Evolutionary conservation across 2,888 invertebrate genomes (phyloP).

Genomic region (Drosophila kambysellisi): DNA sequence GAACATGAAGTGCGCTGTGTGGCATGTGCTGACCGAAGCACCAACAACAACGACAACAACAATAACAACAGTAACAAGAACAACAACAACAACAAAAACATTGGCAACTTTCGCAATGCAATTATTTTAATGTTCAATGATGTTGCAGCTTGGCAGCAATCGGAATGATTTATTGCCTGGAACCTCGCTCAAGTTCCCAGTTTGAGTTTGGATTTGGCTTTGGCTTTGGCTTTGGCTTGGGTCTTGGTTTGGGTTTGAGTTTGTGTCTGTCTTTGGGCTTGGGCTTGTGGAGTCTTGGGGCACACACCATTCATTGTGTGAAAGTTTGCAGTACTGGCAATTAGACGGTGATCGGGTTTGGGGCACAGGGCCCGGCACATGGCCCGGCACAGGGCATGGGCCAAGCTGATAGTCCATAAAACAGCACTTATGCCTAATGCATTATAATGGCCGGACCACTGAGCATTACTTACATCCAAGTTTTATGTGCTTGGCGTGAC

Average conservation of each 20-base stretch:
- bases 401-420: slow-evolving; percentile 58
- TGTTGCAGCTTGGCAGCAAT: slow-evolving; percentile 70
- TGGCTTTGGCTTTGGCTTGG: slow-evolving; percentile 12
- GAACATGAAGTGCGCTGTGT: slow-evolving; percentile 56
- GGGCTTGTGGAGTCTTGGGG: slow-evolving; percentile 1
- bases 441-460: slow-evolving; percentile 57
- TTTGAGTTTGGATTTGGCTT: slow-evolving; percentile 27
- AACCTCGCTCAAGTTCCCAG: slow-evolving; percentile 23
- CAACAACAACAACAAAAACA: slow-evolving; percentile 7
- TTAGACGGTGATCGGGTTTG: slow-evolving; percentile 47
- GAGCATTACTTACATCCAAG: slow-evolving; percentile 51
- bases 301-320: slow-evolving; percentile 51
- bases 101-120: slow-evolving; percentile 67
- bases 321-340: slow-evolving; percentile 64
- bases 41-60: slow-evolving; percentile 16
- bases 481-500: slow-evolving; percentile 57
- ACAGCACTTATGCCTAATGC: slow-evolving; percentile 67
- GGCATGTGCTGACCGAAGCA: slow-evolving; percentile 56
- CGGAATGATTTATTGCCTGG: slow-evolving; percentile 69
- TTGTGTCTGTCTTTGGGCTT: background rate
- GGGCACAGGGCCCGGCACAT: background rate
- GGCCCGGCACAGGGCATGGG: background rate
- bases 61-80: slow-evolving; percentile 14
- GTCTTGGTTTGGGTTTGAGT: background rate
- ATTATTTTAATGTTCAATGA: slow-evolving; percentile 77